These are phyloP conservation scores for Steinernema scapterisci DNA, from an alignment of 2,888 invertebrate species.

Conservation along the genomic window DNA sequence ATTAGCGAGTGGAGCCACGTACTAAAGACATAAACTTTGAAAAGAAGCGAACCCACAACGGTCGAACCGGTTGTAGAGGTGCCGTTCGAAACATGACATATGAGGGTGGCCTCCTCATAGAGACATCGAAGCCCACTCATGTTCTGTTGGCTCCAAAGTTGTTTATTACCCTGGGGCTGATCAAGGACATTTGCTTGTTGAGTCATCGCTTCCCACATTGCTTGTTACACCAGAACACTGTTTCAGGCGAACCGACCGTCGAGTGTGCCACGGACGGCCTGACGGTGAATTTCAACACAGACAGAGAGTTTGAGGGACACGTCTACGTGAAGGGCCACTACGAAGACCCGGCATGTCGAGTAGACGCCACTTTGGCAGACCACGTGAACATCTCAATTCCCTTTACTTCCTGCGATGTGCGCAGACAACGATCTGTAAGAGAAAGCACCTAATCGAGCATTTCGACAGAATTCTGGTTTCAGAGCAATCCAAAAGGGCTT, in stretches of 20 bases:
- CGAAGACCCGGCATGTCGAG: slow-evolving; percentile 48
- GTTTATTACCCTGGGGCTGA: no score
- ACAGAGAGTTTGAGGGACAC: slow-evolving; percentile 58
- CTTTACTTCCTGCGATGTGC: slow-evolving; percentile 56
- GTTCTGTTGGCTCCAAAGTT: no score
- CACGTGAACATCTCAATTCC: slow-evolving; percentile 53
- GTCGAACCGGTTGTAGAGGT: no score
- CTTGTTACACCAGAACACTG: no score
- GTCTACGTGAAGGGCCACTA: slow-evolving; percentile 52
- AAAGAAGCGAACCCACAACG: no score
- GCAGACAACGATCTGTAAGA: slow-evolving; percentile 58
- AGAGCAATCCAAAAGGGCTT: slow-evolving; percentile 57
- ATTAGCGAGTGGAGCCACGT: no score
- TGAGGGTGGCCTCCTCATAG: no score
- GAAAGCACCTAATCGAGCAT: neutral
- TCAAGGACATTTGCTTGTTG: no score
- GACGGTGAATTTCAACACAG: slow-evolving; percentile 52
- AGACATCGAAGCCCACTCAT: no score
- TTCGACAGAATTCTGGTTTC: slow-evolving; percentile 31
- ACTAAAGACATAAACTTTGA: no score
- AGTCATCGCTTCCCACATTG: no score
- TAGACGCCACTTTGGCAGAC: slow-evolving; percentile 53
- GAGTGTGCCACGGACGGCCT: slow-evolving; percentile 54
- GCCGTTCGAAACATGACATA: no score
- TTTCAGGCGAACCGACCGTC: slow-evolving; percentile 52